Evolutionary conservation across 2,888 invertebrate genomes (phyloP), one percentile per base, ranked within the genome.

Genomic region (Andrena bicolor): DNA sequence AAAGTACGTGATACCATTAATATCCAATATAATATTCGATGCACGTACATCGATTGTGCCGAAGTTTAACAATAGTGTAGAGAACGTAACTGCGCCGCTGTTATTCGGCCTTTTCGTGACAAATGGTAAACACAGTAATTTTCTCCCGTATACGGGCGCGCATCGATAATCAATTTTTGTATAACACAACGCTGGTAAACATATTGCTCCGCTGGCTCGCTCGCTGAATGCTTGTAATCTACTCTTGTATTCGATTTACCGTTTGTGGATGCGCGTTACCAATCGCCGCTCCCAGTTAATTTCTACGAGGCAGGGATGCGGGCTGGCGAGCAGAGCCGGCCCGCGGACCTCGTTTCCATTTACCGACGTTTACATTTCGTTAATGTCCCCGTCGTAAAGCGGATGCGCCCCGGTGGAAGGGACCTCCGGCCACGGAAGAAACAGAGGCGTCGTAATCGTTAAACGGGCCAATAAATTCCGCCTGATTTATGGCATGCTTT

Each of bases 21-120:
- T 78, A 78, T 75, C 60, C 58, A 65, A 82, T 84, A 72, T 63
- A 76, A 84, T 82, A 80, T 75, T 82, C 82, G 61, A 64, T 56
- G 80, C 86, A 84, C 84, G 84, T 75, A 68, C 76, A 41, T 58
- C 56, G 69, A 82, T 77, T 72, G 66, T 56, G 41, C 73, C 71
- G 56, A 84, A 82, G 76, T 86, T 82, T 73, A 84, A 82, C 84
- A 71, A 83, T 80, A 75, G 41, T 51, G 35, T 8, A 2, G 23
- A 20, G 72, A 71, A 70, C 76, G 66, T 73, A 79, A 68, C 79
- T 3, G 60, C 30, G 64, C 70, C 75, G 65, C 35, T 56, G 23
- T 66, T 58, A 68, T 79, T 79, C 76, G 58, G 28, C 58, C 64
- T 49, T 49, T 35, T 28, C 41, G 48, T 65, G 69, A 73, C 73